Percentiles rank a stretch among this genome's conserved stretches.
phyloP scores from a whole-genome alignment of 2,888 invertebrate genomes.

The Nebria salina region DNA sequence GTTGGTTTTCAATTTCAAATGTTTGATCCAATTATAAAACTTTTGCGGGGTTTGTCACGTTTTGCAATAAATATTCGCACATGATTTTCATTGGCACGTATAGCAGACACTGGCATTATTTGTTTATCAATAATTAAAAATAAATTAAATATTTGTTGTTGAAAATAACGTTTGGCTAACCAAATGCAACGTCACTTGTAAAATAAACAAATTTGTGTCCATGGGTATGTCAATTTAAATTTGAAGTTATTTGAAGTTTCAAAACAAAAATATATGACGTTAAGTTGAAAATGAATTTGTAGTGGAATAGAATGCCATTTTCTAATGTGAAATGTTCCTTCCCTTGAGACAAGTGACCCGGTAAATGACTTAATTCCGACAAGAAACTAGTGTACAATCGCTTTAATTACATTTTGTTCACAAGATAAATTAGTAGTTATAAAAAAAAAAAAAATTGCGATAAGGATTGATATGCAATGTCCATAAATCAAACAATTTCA shows the following conservation, averaged over 20 bases:
- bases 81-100: not conserved
- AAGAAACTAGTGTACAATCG: not conserved
- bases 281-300: not conserved
- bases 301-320: not conserved
- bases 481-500: no score
- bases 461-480: no score
- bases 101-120: not conserved
- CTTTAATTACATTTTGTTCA: no score
- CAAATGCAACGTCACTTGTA: not conserved
- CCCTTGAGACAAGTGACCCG: not conserved
- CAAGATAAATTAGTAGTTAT: no score
- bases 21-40: constrained; percentile 13
- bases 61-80: not conserved
- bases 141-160: not conserved
- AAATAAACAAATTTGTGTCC: not conserved
- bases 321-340: not conserved
- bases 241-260: not conserved
- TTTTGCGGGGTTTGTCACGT: constrained; percentile 8
- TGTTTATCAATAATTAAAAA: not conserved
- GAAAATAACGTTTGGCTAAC: not conserved
- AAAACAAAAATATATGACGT: no score
- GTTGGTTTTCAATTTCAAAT: not conserved
- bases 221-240: not conserved
- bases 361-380: not conserved
- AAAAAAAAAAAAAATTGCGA: no score